Evolutionary conservation across 2,797 vertebrate genomes (phyloP), one percentile per base, ranked within the genome.

Genomic region (Phrynocephalus forsythii): DNA sequence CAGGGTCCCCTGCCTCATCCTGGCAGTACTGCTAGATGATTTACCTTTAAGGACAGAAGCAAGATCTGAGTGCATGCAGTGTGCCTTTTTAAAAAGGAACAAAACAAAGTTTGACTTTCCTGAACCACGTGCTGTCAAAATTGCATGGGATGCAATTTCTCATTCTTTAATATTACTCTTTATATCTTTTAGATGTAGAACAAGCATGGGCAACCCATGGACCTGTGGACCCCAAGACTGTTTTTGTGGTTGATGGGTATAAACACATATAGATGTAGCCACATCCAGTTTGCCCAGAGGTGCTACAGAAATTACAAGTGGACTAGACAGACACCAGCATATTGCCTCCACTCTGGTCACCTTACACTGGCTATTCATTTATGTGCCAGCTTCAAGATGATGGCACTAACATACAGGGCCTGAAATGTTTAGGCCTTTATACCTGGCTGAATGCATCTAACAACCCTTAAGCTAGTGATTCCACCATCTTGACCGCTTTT

Each of bases 1-100:
- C n/a, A 79, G 60, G 68, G 22, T 22, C 52, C 50, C 52, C 38
- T 33, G 15, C 16, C 22, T 87, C 56, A 22, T 15, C 77, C 30
- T 86, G 84, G 79, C 77, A 79, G 50, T 44, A 69, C 28, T 60
- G 30, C 24, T 24, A 80, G 77, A 38, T 79, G 0, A 26, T 78
- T 84, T 83, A 77, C 38, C 56, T 77, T 87, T 73, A 48, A 83
- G 60, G 33, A 44, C 33, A 75, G 73, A 44, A 83, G 68, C 52
- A 84, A 72, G 11, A 16, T n/a, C 52, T 78, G 82, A 33, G n/a
- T 15, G 56, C 56, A 73, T n/a, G 18, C 60, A 63, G 18, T 63
- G 60, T 63, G 18, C 60, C 1, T 63, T 63, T 63, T 63, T 63
- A 4, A 63, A 63, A 20, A 63, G 16, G 38, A 44, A 44, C 3